Conservation (phyloP, 2,888 invertebrate species). For the Eupithecia subfuscata region DNA sequence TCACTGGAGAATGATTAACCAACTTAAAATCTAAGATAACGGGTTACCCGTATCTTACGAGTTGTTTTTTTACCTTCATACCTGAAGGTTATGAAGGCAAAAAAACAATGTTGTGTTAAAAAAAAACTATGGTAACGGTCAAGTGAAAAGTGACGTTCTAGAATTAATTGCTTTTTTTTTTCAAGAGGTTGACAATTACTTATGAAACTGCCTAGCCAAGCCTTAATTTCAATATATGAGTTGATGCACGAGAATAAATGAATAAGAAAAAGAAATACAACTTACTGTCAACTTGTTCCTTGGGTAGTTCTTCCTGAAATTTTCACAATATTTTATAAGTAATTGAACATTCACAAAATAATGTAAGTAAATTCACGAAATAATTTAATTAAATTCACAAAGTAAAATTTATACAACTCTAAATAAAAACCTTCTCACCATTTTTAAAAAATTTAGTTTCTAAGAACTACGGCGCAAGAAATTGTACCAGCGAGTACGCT, state of each 20-base stretch:
- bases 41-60: not conserved
- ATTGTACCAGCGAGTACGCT: constrained; percentile 67
- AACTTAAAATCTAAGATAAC: not conserved
- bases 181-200: too few species aligned
- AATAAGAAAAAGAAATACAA: not conserved
- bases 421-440: constrained; percentile 38
- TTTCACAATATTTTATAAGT: constrained; percentile 51
- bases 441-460: constrained; percentile 16
- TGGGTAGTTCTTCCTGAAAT: constrained; percentile 89
- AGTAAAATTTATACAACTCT: constrained; percentile 20
- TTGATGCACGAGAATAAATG: not conserved
- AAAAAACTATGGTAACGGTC: not conserved
- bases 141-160: not conserved
- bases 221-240: not conserved
- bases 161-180: not conserved
- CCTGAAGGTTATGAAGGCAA: not conserved
- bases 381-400: constrained; percentile 34
- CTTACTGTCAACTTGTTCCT: constrained; percentile 91
- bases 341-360: constrained; percentile 14
- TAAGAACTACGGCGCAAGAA: constrained; percentile 51
- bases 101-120: too few species aligned
- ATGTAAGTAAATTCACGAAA: constrained; percentile 39
- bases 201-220: not conserved
- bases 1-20: not conserved
- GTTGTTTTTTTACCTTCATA: too few species aligned